phyloP scores from a whole-genome alignment of 2,113 vertebrate species.

The Ahaetulla prasina region DNA sequence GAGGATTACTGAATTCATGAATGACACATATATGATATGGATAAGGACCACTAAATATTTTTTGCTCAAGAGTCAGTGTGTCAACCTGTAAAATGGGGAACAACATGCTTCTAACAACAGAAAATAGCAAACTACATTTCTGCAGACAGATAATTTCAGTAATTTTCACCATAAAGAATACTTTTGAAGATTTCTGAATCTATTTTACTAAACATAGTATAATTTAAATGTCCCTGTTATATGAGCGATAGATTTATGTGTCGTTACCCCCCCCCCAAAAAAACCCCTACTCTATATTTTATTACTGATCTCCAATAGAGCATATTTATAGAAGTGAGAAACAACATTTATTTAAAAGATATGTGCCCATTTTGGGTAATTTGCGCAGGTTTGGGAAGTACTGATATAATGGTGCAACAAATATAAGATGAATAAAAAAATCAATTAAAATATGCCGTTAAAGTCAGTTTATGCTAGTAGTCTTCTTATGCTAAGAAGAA shows the following conservation, averaged over 20 bases:
- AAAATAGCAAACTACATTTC: background rate
- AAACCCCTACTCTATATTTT: background rate
- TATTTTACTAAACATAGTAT: background rate
- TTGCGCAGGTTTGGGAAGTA: background rate
- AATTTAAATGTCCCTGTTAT: background rate
- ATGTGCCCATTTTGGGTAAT: background rate
- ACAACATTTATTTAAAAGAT: background rate
- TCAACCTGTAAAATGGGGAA: constrained; percentile 77
- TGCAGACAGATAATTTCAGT: background rate
- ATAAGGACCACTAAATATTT: constrained; percentile 93
- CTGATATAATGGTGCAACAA: background rate
- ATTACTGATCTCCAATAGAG: background rate
- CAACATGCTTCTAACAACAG: constrained; percentile 1
- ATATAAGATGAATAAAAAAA: background rate
- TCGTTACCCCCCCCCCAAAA: background rate
- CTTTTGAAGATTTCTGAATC: background rate
- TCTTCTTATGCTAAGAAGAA: background rate
- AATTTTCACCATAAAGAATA: background rate
- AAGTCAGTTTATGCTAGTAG: background rate
- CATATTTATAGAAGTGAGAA: background rate
- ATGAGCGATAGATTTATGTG: background rate
- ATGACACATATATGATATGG: constrained; percentile 96
- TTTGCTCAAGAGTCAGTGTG: constrained; percentile 86
- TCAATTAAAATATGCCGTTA: background rate
- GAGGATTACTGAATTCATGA: constrained; percentile 97